These are phyloP conservation scores for Platysternon megacephalum DNA, from an alignment of 2,113 vertebrate genomes.

Conservation along the genomic window DNA sequence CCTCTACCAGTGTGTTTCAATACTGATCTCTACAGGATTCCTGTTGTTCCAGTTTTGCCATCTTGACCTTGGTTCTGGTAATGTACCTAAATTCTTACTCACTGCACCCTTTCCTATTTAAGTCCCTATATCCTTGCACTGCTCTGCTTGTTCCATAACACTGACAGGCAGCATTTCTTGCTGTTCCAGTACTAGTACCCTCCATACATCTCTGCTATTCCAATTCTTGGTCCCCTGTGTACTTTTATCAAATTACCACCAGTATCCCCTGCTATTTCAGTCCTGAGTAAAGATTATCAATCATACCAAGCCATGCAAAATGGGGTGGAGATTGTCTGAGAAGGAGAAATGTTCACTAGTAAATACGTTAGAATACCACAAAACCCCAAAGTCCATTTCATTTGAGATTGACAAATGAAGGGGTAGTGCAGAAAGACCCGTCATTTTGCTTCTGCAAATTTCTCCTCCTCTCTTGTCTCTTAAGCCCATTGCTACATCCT, in stretches of 20 bases:
- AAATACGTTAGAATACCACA: neutral
- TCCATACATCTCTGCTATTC: conserved; percentile 1
- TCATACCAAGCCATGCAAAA: neutral
- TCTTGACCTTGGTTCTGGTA: neutral
- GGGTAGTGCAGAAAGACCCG: neutral
- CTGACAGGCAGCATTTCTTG: neutral
- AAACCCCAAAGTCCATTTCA: neutral
- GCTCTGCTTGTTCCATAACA: neutral
- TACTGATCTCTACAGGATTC: neutral
- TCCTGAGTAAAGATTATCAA: neutral
- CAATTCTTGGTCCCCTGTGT: neutral
- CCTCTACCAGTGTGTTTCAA: neutral
- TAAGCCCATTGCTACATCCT: neutral
- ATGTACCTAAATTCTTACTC: neutral
- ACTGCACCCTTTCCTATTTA: neutral
- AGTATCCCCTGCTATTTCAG: neutral
- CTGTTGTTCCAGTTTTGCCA: neutral
- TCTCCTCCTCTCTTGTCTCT: neutral
- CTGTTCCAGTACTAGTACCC: neutral
- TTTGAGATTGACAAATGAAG: neutral
- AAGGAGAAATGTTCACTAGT: neutral
- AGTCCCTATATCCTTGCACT: neutral
- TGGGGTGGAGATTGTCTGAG: neutral
- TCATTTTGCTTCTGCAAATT: neutral
- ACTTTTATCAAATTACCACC: neutral